Percentiles rank a stretch among this genome's conserved stretches.
These are phyloP conservation scores for Neosalanx taihuensis DNA, from an alignment of 2,797 vertebrate genomes.

Conservation along the genomic window DNA sequence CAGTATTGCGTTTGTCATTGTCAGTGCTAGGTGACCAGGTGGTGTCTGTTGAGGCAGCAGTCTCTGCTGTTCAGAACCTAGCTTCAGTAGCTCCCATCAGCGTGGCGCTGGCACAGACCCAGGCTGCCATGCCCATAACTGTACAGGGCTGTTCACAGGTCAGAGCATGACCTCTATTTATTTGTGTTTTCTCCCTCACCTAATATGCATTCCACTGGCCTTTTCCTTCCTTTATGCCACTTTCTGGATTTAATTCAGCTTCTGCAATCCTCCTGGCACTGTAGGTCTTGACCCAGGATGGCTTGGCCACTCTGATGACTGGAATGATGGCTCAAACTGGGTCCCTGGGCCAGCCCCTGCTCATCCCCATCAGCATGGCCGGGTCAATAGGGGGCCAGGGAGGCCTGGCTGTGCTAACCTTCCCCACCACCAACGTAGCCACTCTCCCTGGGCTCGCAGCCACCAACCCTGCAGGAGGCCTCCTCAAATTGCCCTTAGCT, in stretches of 20 bases:
- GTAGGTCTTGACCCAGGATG: constrained; percentile 95
- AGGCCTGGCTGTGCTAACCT: constrained; percentile 90
- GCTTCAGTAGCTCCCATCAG: constrained; percentile 66
- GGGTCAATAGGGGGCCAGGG: constrained; percentile 89
- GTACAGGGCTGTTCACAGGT: constrained; percentile 89
- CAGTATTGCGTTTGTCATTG: constrained; percentile 32
- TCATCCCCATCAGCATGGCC: constrained; percentile 94
- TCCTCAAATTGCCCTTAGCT: constrained; percentile 90
- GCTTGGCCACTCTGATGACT: constrained; percentile 93
- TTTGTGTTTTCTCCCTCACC: not conserved
- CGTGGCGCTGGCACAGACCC: constrained; percentile 70
- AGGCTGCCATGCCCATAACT: constrained; percentile 76
- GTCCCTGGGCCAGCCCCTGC: constrained; percentile 90
- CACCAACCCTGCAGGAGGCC: constrained; percentile 79
- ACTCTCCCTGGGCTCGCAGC: constrained; percentile 86
- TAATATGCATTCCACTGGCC: not conserved
- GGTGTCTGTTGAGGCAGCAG: constrained; percentile 60
- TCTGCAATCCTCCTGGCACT: not conserved
- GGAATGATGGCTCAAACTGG: constrained; percentile 94
- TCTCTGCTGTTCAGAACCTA: constrained; percentile 63
- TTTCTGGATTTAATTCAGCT: not conserved
- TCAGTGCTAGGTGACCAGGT: constrained; percentile 66
- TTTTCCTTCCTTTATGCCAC: not conserved
- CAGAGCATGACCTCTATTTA: not conserved
- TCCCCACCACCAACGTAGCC: constrained; percentile 89